These are phyloP conservation scores for Drosophila diplacantha DNA, from an alignment of 2,888 invertebrate genomes.

Conservation along the genomic window DNA sequence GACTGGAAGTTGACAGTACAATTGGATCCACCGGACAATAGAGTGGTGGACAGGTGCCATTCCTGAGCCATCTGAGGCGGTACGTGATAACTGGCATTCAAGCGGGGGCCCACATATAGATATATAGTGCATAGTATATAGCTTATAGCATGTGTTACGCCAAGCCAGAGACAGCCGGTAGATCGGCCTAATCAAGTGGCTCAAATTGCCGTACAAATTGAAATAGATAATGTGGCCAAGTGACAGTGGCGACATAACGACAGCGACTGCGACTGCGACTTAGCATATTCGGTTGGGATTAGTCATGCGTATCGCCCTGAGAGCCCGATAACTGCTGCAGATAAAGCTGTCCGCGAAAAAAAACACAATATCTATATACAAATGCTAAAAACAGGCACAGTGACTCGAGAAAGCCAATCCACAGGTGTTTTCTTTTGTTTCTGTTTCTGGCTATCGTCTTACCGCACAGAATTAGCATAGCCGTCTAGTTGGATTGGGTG, in stretches of 20 bases:
- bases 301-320: conserved; percentile 42
- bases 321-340: conserved; percentile 29
- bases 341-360: conserved; percentile 9
- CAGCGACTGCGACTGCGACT: conserved; percentile 27
- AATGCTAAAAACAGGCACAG: conserved; percentile 23
- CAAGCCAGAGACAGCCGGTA: conserved; percentile 3
- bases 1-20: conserved; percentile 7
- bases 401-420: conserved; percentile 24
- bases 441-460: conserved; percentile 14
- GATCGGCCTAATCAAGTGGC: conserved; percentile 42
- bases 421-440: conserved; percentile 6
- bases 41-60: conserved; percentile 20
- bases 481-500: conserved; percentile 30
- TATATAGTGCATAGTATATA: neutral
- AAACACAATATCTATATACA: neutral
- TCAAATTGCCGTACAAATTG: conserved; percentile 48
- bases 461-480: conserved; percentile 32
- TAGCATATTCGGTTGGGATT: conserved; percentile 56
- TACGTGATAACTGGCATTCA: conserved; percentile 28
- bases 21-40: conserved; percentile 12
- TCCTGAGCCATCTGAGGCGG: conserved; percentile 20
- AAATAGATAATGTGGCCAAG: conserved; percentile 35
- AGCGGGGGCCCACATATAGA: conserved; percentile 1
- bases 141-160: conserved; percentile 1
- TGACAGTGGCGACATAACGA: conserved; percentile 28